These are phyloP conservation scores for Brachyalestes nurse DNA, from an alignment of 2,797 vertebrate species.

Conservation along the genomic window DNA sequence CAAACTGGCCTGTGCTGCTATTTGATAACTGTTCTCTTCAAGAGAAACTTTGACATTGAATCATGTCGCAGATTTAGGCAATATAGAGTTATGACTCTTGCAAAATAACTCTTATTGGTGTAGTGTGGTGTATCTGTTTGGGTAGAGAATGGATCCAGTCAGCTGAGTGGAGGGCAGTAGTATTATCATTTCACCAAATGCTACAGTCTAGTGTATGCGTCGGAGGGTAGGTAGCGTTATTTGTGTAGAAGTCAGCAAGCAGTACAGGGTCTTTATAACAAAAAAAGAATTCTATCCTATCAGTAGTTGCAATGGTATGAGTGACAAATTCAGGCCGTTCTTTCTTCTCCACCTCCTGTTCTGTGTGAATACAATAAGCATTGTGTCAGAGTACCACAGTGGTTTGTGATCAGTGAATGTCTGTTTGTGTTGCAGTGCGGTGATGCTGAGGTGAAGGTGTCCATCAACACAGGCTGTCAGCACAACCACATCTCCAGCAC, in stretches of 20 bases:
- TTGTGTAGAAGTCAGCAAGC: not conserved
- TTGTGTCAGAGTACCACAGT: not conserved
- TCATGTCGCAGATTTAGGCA: too few relatives aligned
- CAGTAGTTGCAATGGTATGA: not conserved
- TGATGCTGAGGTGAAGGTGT: slow-evolving; percentile 82
- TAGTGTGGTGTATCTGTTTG: too few relatives aligned
- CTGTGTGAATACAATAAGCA: slow-evolving; percentile 49
- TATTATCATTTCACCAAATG: too few relatives aligned
- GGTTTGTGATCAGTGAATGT: slow-evolving; percentile 23
- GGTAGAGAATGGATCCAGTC: too few relatives aligned
- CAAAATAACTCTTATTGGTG: too few relatives aligned
- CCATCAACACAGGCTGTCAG: slow-evolving; percentile 86
- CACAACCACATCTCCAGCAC: slow-evolving; percentile 87
- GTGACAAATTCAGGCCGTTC: not conserved
- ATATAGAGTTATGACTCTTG: too few relatives aligned
- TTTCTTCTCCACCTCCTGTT: not conserved
- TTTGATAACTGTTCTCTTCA: not conserved
- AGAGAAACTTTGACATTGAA: slow-evolving; percentile 5
- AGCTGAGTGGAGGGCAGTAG: too few relatives aligned
- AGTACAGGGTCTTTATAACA: not conserved
- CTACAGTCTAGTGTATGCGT: too few relatives aligned
- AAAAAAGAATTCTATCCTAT: not conserved
- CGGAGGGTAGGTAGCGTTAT: not conserved
- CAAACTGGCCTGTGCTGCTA: not conserved
- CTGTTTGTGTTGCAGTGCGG: slow-evolving; percentile 79